phyloP scores from a whole-genome alignment of 2,113 vertebrate species.

The Hydrolagus affinis region DNA sequence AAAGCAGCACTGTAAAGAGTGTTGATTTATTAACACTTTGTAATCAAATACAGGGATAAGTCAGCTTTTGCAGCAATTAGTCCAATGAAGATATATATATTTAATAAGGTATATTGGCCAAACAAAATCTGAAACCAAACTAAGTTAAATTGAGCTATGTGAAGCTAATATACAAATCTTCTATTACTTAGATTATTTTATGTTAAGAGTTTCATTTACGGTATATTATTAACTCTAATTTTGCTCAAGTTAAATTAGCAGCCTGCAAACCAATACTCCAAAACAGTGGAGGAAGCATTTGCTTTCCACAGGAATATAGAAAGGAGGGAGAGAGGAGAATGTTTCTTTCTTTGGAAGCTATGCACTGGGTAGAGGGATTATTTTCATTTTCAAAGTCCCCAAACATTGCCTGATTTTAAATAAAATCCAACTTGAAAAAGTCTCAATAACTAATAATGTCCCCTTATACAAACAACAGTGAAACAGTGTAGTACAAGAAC shows the following conservation, averaged over 20 bases:
- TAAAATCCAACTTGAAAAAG: conserved; percentile 26
- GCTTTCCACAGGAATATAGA: conserved; percentile 34
- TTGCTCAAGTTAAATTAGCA: no score
- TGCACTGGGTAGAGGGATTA: conserved; percentile 7
- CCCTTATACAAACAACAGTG: background rate
- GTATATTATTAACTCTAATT: no score
- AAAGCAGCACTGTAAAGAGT: background rate
- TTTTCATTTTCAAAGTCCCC: conserved; percentile 30
- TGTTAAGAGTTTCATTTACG: background rate
- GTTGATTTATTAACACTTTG: background rate
- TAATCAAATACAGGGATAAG: background rate
- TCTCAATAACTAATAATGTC: background rate
- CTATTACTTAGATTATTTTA: background rate
- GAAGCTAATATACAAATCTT: background rate
- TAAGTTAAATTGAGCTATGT: background rate
- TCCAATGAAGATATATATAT: background rate
- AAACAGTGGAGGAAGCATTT: no score
- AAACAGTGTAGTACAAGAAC: background rate
- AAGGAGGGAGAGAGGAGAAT: conserved; percentile 30
- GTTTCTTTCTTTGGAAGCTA: background rate
- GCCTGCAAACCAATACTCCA: no score
- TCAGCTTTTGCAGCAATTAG: background rate
- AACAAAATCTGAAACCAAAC: background rate
- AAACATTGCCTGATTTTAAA: conserved; percentile 16
- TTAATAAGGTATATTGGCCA: background rate